Evolutionary conservation across 2,113 vertebrate species (phyloP), one percentile per base, ranked within the genome.

Genomic region (Sapajus apella): DNA sequence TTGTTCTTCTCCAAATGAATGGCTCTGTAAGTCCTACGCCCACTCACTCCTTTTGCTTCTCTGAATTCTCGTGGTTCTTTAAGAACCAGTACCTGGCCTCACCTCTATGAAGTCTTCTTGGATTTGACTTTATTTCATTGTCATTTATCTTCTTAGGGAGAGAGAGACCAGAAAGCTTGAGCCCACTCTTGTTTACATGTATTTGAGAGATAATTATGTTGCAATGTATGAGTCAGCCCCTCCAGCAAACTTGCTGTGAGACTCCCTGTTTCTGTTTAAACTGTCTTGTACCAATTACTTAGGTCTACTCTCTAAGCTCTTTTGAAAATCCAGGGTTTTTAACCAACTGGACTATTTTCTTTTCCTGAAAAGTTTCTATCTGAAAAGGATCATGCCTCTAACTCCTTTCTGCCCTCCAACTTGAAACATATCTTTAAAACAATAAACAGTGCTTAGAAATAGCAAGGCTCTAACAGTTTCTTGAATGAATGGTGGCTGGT

Each of bases 401-500:
- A 43, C 25, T 82, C 6, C 68, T 50, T 64, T 90, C 43, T 72
- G 68, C 40, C 18, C 64, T 93, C 21, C n/a, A 96, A 73, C 58
- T 64, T 86, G 37, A 94, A 94, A 93, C 25, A 45, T 8, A 80
- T 32, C 58, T 90, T 97, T 79, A 45, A 91, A 95, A 90, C 70
- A 70, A n/a, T 50, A 58, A 90, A 50, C 2, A 83, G 32, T 68
- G 72, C 88, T 94, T 95, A 30, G 35, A 68, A 94, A 72, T 37
- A 82, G n/a, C 12, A 56, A 7, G 17, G 25, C 25, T 90, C 52
- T 52, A n/a, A 47, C 5, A 43, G 43, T 61, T 70, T 77, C 89
- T 95, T 92, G 76, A 92, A 72, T 81, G 66, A 93, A 85, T 56
- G 43, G 64, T 64, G 85, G 76, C 43, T 25, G 43, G 43, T 21